phyloP scores from a whole-genome alignment of 2,113 vertebrate species.

The Lepidothrix coronata region DNA sequence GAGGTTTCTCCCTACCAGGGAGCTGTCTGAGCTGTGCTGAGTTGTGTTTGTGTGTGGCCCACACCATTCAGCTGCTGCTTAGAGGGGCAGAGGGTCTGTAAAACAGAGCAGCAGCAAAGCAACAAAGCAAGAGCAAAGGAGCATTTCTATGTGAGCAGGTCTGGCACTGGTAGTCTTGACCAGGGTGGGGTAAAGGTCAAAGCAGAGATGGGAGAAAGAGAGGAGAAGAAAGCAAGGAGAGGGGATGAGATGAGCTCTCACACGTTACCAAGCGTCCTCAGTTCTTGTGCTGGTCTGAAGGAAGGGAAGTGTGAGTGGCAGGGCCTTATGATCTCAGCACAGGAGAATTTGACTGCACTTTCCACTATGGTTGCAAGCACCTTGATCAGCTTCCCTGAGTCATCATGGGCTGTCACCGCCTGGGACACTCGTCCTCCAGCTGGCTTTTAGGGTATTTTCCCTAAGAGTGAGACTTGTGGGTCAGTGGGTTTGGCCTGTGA shows the following conservation, averaged over 20 bases:
- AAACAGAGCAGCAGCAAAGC: background rate
- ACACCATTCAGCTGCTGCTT: background rate
- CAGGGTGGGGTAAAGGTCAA: background rate
- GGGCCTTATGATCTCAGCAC: background rate
- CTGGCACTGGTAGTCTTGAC: background rate
- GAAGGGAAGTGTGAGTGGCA: background rate
- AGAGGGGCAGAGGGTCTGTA: background rate
- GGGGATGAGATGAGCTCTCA: background rate
- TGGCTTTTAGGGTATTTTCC: background rate
- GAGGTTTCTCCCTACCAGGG: background rate
- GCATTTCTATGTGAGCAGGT: background rate
- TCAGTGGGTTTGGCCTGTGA: background rate
- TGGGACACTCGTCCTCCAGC: background rate
- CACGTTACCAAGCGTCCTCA: background rate
- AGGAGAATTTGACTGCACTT: background rate
- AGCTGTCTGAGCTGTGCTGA: background rate
- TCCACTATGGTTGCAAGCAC: background rate
- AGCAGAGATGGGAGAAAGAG: background rate
- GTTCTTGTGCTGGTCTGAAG: background rate
- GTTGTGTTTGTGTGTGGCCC: background rate
- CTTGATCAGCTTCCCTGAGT: background rate
- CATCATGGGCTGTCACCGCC: background rate
- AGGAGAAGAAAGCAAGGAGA: background rate
- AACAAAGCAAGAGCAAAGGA: background rate
- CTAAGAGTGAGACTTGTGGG: background rate